Conservation (phyloP, 2,797 vertebrate species). For the Sitta carolinensis region DNA sequence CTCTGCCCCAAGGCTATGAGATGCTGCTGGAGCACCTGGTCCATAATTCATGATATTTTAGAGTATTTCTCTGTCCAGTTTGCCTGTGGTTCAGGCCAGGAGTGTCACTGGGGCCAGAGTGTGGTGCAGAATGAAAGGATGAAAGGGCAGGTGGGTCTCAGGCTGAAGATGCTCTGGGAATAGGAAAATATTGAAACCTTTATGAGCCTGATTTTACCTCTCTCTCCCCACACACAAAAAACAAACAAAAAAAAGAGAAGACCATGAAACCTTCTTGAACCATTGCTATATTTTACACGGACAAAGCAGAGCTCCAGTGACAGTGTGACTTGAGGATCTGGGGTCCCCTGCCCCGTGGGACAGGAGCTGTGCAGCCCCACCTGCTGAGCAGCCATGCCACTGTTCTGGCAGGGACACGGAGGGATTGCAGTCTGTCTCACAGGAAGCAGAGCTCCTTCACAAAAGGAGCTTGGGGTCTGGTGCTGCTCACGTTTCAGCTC, state of each 20-base stretch:
- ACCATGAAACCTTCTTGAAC: not conserved
- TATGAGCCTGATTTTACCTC: not conserved
- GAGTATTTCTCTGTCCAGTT: not conserved
- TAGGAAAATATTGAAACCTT: not conserved
- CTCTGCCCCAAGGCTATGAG: not conserved
- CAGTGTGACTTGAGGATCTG: not conserved
- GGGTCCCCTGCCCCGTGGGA: not conserved
- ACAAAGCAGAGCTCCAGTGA: not conserved
- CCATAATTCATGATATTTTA: not conserved
- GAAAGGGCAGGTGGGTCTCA: not conserved
- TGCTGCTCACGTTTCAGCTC: not conserved
- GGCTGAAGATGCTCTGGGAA: not conserved
- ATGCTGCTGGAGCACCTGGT: not conserved
- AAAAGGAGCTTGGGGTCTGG: not conserved
- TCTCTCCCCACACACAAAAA: not conserved
- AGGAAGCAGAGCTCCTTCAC: not conserved
- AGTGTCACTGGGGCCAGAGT: not conserved
- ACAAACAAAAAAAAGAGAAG: no score
- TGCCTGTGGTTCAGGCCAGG: not conserved
- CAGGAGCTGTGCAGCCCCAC: not conserved
- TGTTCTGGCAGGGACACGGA: rapidly evolving
- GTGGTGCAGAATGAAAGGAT: not conserved
- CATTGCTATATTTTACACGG: not conserved
- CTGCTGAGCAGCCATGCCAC: rapidly evolving
- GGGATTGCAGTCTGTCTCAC: not conserved